A percentile compares a stretch with the other conserved stretches of the same genome.
phyloP scores from a whole-genome alignment of 2,888 invertebrate species.

The Tromatobia lineatoria region DNA sequence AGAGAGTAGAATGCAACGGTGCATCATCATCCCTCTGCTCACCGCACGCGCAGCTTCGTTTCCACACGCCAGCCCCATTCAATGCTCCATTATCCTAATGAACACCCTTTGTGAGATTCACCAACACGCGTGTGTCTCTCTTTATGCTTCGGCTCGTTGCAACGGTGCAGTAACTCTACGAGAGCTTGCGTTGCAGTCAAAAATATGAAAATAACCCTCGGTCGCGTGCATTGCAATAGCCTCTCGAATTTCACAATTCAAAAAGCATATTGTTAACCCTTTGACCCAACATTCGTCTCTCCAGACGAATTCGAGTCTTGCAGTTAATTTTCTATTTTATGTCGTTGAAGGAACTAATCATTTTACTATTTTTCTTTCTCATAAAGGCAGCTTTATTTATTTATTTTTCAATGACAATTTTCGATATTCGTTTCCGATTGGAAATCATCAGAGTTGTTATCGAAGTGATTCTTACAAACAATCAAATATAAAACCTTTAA shows the following conservation, averaged over 20 bases:
- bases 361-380: too few relatives aligned
- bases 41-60: constrained; percentile 39
- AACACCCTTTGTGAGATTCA: constrained; percentile 74
- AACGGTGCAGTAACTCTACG: constrained; percentile 3
- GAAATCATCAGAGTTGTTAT: too few relatives aligned
- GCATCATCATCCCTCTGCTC: constrained; percentile 13
- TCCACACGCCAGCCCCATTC: constrained; percentile 57
- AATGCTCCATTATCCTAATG: constrained; percentile 77
- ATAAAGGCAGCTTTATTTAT: too few relatives aligned
- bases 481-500: too few relatives aligned
- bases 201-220: constrained; percentile 15
- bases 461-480: too few relatives aligned
- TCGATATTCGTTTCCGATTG: too few relatives aligned
- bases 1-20: constrained; percentile 37
- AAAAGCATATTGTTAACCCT: constrained; percentile 10
- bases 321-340: not conserved
- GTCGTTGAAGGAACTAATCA: too few relatives aligned
- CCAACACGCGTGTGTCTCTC: constrained; percentile 20
- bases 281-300: not conserved
- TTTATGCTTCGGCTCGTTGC: constrained; percentile 17
- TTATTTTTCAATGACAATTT: too few relatives aligned
- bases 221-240: not conserved
- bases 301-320: not conserved
- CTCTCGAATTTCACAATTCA: not conserved
- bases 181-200: not conserved